These are phyloP conservation scores for Penelope pileata DNA, from an alignment of 2,113 vertebrate genomes.

Conservation along the genomic window DNA sequence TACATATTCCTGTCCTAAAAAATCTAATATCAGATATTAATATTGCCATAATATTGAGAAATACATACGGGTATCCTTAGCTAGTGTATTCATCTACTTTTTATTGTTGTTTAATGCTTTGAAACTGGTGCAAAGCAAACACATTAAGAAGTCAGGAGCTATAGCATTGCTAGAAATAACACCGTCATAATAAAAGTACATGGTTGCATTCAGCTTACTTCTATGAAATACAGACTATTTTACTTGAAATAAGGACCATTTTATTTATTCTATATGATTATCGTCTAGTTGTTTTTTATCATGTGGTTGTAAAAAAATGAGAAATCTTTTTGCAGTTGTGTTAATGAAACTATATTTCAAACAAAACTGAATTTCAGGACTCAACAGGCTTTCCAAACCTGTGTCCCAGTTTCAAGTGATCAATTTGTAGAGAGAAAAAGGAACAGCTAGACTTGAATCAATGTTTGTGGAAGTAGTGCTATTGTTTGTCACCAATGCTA, in stretches of 20 bases:
- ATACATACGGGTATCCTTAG: neutral
- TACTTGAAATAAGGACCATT: constrained; percentile 56
- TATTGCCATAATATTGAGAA: neutral
- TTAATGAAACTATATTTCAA: neutral
- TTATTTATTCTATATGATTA: constrained; percentile 31
- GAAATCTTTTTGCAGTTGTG: neutral
- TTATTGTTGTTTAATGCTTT: neutral
- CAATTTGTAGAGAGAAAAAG: neutral
- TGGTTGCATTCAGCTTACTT: constrained; percentile 18
- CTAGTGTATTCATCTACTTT: neutral
- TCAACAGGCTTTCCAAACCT: neutral
- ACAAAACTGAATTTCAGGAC: neutral
- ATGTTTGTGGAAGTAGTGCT: neutral
- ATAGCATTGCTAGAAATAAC: neutral
- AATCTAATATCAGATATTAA: neutral
- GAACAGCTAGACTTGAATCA: neutral
- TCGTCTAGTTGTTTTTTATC: constrained; percentile 28
- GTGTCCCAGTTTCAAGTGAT: neutral
- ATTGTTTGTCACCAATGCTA: neutral
- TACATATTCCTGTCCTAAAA: neutral
- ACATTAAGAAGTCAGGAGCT: neutral
- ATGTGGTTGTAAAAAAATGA: neutral
- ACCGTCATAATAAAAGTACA: constrained; percentile 11
- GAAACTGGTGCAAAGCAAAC: neutral
- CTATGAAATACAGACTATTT: constrained; percentile 54